Conservation (phyloP, 1,140 invertebrate species). For the Argopecten irradians region DNA sequence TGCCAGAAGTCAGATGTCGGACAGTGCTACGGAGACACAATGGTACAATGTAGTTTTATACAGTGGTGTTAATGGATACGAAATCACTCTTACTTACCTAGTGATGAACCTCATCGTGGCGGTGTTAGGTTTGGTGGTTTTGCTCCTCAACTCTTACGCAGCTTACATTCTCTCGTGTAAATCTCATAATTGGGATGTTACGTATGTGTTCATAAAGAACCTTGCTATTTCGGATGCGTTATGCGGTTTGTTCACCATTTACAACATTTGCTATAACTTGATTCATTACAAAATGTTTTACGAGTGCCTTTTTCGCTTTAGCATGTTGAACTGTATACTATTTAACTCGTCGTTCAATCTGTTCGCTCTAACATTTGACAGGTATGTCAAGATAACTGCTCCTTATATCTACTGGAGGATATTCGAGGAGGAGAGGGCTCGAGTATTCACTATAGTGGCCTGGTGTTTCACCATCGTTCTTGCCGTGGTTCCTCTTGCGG, state of each 20-base stretch:
- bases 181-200: not conserved
- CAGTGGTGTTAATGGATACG: not conserved
- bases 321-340: not conserved
- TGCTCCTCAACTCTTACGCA: not conserved
- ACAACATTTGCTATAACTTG: conserved; percentile 12
- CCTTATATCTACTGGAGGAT: not conserved
- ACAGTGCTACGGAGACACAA: not conserved
- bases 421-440: not conserved
- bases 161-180: not conserved
- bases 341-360: not conserved
- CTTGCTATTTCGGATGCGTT: conserved; percentile 21
- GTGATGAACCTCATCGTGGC: not conserved
- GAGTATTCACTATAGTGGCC: not conserved
- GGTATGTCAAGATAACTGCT: conserved; percentile 23
- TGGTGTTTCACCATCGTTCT: not conserved
- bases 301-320: conserved; percentile 26
- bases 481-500: not conserved
- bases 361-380: conserved; percentile 24
- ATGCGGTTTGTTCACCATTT: not conserved
- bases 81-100: not conserved
- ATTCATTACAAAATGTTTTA: conserved; percentile 29
- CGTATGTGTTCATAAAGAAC: conserved; percentile 20
- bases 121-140: not conserved
- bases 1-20: not conserved
- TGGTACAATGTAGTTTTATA: not conserved